These are phyloP conservation scores for Lichenostomus cassidix DNA, from an alignment of 2,113 vertebrate species.

Conservation along the genomic window DNA sequence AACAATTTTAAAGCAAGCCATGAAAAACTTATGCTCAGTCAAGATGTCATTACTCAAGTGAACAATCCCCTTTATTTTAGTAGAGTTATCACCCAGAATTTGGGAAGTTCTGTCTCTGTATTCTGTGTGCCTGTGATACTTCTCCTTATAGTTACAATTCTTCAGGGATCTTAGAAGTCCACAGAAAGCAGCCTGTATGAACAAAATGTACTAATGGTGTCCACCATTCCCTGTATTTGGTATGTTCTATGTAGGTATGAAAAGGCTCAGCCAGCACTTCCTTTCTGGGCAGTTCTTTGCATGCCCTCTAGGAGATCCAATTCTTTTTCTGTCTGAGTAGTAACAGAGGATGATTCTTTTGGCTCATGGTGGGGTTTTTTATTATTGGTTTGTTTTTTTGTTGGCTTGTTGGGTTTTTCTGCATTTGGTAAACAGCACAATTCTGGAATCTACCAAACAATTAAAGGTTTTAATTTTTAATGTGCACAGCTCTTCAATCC, in stretches of 20 bases:
- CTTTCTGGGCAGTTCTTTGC: not conserved
- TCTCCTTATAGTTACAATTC: not conserved
- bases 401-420: not conserved
- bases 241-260: not conserved
- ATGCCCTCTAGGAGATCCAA: not conserved
- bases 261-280: not conserved
- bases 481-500: not conserved
- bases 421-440: not conserved
- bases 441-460: not conserved
- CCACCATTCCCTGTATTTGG: fast-evolving
- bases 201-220: not conserved
- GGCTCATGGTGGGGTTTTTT: not conserved
- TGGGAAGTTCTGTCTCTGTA: not conserved
- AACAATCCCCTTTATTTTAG: not conserved
- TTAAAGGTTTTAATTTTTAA: not conserved
- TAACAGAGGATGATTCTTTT: not conserved
- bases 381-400: not conserved
- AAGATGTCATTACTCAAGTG: not conserved
- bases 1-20: not conserved
- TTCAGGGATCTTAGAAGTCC: not conserved
- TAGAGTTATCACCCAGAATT: not conserved
- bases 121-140: not conserved
- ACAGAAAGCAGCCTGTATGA: not conserved
- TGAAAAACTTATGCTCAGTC: not conserved
- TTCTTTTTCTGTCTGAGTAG: not conserved